Base-by-base conservation (phyloP, 2,797 vertebrate genomes). In the Malacoctenus gilli region DNA sequence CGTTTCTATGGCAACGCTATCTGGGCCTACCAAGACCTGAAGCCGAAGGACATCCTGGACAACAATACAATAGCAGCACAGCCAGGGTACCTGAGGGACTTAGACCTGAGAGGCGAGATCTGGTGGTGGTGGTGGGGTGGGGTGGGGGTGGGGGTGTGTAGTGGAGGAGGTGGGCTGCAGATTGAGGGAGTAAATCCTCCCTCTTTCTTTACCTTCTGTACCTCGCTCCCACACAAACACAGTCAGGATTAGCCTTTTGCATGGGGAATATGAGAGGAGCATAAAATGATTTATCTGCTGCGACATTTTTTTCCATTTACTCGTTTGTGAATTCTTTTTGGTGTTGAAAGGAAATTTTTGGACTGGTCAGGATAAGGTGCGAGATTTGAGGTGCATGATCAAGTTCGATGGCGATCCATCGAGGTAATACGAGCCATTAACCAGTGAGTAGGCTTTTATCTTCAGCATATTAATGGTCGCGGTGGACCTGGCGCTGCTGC, bases 1-100 rank as follows among this genome's bases (percentile, higher is more conserved):
- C 73, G 89, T 93, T 89, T 61, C 89, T 64, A 90, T 89, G 84
- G 90, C 84, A 91, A 92, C 91, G 65, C 86, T 88, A 89, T 92
- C 89, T 89, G 76, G 88, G 89, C 88, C 89, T 88, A 90, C 90
- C 90, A 92, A 91, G 90, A 91, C 90, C 91, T 85, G 85, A 85
- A 91, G 90, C 89, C 87, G 87, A 92, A 92, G 89, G 89, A 91
- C 89, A 91, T 90, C 85, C 88, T 86, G 87, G 90, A 90, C 89
- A 90, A 90, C 89, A 92, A 89, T 90, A 89, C 87, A 89, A 92
- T 87, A 89, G 83, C 79, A 70, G 85, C 85, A 85, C 76, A 83
- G 83, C 87, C 80, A 84, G 87, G 84, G 83, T 89, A 89, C 86
- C 86, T 88, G 84, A 80, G 87, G 88, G 88, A 89, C 74, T 85